phyloP scores from a whole-genome alignment of 2,797 vertebrate species.

The Aselliscus stoliczkanus region DNA sequence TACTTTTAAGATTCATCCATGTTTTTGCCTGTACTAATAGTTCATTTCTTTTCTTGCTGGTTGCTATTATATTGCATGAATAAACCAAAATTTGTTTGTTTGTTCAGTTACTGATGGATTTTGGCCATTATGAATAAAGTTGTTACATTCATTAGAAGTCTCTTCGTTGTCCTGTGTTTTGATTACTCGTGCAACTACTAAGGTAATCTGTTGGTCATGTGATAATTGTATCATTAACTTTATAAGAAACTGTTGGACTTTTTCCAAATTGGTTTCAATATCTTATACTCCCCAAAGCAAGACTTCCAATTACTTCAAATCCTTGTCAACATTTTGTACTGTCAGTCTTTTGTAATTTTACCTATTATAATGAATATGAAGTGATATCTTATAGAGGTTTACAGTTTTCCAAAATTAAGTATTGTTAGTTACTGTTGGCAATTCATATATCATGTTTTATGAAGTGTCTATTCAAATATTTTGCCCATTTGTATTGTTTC shows the following conservation, averaged over 20 bases:
- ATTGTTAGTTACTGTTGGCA: neutral
- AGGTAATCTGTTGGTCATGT: neutral
- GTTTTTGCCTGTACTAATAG: neutral
- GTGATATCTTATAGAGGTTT: neutral
- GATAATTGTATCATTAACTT: neutral
- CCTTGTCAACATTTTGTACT: neutral
- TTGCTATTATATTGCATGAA: neutral
- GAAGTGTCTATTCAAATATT: neutral
- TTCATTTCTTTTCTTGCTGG: neutral
- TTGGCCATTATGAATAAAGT: neutral
- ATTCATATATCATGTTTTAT: neutral
- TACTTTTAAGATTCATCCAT: neutral
- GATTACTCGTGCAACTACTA: neutral
- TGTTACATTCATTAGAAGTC: neutral
- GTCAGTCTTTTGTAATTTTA: neutral
- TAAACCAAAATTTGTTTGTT: neutral
- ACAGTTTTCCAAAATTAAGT: neutral
- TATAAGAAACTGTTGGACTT: neutral
- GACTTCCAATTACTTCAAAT: neutral
- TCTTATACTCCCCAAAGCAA: neutral
- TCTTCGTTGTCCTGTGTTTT: neutral
- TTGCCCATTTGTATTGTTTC: neutral
- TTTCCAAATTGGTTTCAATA: neutral
- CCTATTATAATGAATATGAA: neutral
- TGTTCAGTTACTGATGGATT: neutral